Evolutionary conservation across 2,888 invertebrate species (phyloP), one percentile per base, ranked within the genome.

Genomic region (Caenorhabditis wallacei): DNA sequence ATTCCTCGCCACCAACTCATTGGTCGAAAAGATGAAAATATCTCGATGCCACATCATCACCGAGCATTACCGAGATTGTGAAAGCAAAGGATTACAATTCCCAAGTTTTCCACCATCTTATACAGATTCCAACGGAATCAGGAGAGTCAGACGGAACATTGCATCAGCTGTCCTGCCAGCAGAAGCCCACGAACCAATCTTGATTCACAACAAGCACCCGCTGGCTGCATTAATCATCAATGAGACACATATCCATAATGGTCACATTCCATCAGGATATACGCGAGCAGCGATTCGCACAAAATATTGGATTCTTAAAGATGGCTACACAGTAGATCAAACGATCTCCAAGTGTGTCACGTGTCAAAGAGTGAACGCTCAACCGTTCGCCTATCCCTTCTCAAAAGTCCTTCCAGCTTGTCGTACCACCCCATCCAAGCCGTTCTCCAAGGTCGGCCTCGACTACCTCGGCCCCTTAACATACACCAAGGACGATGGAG

Each of bases 231-330:
- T 57, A 3, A 24, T 70, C 11, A 16, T 53, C 4, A 18, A 13
- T 10, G 64, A 64, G 48, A 30, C 64, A 5, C 64, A 64, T 26
- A 11, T 3, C 0, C 7, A n/a, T 4, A 53, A 51, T 13, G 40
- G 8, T 1, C 66, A 68, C n/a, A 18, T 68, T 0, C 66, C 66
- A 7, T 22, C 1, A 10, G 0, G 4, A 0, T 53, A 51, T 16
- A 7, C 16, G 8, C 2, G 20, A 1, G 1, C 13, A 0, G 37
- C 20, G 0, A 0, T 40, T 11, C 35, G 66, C 1, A 35, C 20
- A 0, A 35, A 37, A 11, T 68, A 54, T 22, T 68, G 66, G 66
- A 68, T 68, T 10, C 66, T 13, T 2, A 35, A 40, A 8, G 53
- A 35, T 8, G 53, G 24, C 0, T 7, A 7, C 10, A 0, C 53